Evolutionary conservation across 2,797 vertebrate species (phyloP).

Genomic region (Anguilla megastoma): DNA sequence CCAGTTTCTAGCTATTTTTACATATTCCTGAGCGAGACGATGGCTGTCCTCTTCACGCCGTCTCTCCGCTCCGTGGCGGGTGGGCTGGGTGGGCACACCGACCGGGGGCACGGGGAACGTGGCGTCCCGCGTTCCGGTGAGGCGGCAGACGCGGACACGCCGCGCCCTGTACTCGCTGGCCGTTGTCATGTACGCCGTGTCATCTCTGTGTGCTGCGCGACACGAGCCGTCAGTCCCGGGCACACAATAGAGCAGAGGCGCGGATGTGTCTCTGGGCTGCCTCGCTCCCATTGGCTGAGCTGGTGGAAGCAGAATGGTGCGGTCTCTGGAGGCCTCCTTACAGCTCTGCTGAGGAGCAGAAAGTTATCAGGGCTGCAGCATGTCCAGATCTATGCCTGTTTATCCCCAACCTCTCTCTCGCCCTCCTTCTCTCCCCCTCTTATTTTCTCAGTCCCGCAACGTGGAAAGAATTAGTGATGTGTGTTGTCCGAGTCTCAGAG

Average conservation of each 20-base stretch:
- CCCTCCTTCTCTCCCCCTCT: not conserved
- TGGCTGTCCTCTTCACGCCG: not conserved
- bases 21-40: slow-evolving; percentile 17
- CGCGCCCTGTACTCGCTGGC: not conserved
- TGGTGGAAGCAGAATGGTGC: not conserved
- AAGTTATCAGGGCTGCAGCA: not conserved
- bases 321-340: not conserved
- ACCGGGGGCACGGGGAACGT: not conserved
- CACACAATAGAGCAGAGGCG: not conserved
- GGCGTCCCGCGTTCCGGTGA: not conserved
- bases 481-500: not conserved
- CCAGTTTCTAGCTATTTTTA: slow-evolving; percentile 15
- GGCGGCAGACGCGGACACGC: not conserved
- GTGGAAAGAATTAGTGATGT: not conserved
- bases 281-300: not conserved
- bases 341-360: slow-evolving; percentile 8
- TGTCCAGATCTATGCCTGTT: not conserved
- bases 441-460: not conserved
- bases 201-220: not conserved
- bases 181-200: not conserved
- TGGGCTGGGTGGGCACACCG: not conserved
- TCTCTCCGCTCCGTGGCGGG: not conserved
- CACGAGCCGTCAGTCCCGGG: not conserved
- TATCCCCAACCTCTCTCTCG: not conserved
- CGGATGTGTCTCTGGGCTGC: not conserved